phyloP scores from a whole-genome alignment of 2,888 invertebrate species.

The Diachrysia chrysitis region DNA sequence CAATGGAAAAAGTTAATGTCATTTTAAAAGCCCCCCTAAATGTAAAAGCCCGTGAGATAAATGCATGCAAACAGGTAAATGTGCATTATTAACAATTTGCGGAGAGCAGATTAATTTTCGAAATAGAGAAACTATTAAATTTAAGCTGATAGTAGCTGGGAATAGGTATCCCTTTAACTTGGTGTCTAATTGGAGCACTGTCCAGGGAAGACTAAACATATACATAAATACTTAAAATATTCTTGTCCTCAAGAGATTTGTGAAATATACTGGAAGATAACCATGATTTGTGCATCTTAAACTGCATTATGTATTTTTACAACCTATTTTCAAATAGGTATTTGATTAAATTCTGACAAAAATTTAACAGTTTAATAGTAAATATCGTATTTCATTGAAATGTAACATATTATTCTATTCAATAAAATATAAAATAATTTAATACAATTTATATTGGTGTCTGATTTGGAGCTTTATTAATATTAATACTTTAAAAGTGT shows the following conservation, averaged over 20 bases:
- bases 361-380: slow-evolving; percentile 49
- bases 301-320: slow-evolving; percentile 43
- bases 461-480: slow-evolving; percentile 26
- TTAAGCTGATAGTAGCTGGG: slow-evolving; percentile 54
- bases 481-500: slow-evolving; percentile 30
- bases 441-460: slow-evolving; percentile 41
- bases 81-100: slow-evolving; percentile 81
- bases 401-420: slow-evolving; percentile 49
- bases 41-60: slow-evolving; percentile 81
- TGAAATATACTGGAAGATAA: slow-evolving; percentile 58
- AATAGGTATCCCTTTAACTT: slow-evolving; percentile 51
- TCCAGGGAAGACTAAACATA: slow-evolving; percentile 75
- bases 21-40: slow-evolving; percentile 78
- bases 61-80: slow-evolving; percentile 84
- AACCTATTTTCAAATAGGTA: slow-evolving; percentile 37
- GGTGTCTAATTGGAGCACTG: slow-evolving; percentile 66
- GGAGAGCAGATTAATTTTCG: slow-evolving; percentile 74
- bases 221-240: slow-evolving; percentile 57
- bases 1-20: slow-evolving; percentile 79
- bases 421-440: slow-evolving; percentile 44
- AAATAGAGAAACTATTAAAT: slow-evolving; percentile 58
- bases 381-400: slow-evolving; percentile 51
- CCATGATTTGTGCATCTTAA: slow-evolving; percentile 57
- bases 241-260: slow-evolving; percentile 59
- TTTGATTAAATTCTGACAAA: slow-evolving; percentile 52